Evolutionary conservation across 1,140 invertebrate species (phyloP), one percentile per base, ranked within the genome.

Genomic region (Pogonomyrmex barbatus): DNA sequence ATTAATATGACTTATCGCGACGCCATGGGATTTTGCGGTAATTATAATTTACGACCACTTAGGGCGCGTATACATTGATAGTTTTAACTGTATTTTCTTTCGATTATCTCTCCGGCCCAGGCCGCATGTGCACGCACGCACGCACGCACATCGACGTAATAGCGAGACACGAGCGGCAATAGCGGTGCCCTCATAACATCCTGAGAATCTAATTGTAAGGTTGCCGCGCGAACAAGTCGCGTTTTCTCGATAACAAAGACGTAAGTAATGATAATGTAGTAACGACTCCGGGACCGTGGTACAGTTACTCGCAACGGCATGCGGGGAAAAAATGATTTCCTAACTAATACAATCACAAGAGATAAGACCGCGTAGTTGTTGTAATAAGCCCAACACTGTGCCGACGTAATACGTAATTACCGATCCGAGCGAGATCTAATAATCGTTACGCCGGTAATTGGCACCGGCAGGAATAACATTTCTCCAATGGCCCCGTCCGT

Each of bases 191-290:
- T 85, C 88, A 33, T 90, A 90, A 86, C 77, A 67, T 60, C 87
- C 60, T 90, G 89, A 88, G 89, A 90, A 90, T 90, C 87, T 90
- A 88, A 88, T 90, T 90, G 87, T 90, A 45, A 71, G 65, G 47
- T 85, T 60, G 78, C 88, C 77, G 42, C 67, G 70, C 33, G 76
- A 73, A 60, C 70, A 90, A 83, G 82, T 88, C 78, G 87, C 89
- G 9, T 90, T 84, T 90, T 90, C 89, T 90, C 89, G 89, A 90
- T 90, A 90, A 90, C 82, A 84, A 90, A 86, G 86, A 81, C 81
- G 84, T 68, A 90, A 90, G 60, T 77, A 79, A 90, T 90, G 86
- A 60, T 90, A 90, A 90, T 54, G 86, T 88, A 76, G 75, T 68
- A 85, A 56, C 56, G 62, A 87, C 71, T 54, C 73, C 63, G 36